Conservation (phyloP, 2,113 vertebrate genomes). For the Gymnobelideus leadbeateri region DNA sequence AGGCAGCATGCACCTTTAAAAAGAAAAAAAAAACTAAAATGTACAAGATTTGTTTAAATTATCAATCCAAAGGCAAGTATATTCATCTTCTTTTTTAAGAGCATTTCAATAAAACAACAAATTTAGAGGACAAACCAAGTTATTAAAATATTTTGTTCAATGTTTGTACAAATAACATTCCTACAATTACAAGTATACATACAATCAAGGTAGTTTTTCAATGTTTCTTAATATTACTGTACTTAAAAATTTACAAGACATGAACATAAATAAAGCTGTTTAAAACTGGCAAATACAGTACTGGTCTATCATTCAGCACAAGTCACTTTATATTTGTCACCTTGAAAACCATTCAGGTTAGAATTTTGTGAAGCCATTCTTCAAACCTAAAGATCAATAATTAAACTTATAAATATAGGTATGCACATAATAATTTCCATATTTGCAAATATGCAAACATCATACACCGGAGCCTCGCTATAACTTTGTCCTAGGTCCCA, state of each 20-base stretch:
- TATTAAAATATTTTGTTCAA: constrained; percentile 89
- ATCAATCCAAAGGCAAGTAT: constrained; percentile 81
- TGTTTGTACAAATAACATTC: constrained; percentile 88
- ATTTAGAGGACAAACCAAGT: constrained; percentile 84
- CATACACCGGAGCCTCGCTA: constrained; percentile 69
- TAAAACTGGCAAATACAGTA: constrained; percentile 93
- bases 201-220: constrained; percentile 86
- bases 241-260: constrained; percentile 91
- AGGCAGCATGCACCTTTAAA: constrained; percentile 86
- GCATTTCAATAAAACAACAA: constrained; percentile 82
- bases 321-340: constrained; percentile 79
- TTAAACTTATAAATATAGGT: constrained; percentile 77
- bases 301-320: constrained; percentile 87
- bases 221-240: constrained; percentile 83
- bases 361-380: constrained; percentile 80
- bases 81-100: constrained; percentile 75
- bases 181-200: constrained; percentile 90
- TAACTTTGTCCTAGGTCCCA: constrained; percentile 49
- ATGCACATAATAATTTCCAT: constrained; percentile 78
- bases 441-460: constrained; percentile 77
- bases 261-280: constrained; percentile 95
- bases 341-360: constrained; percentile 82
- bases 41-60: constrained; percentile 82
- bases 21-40: constrained; percentile 82
- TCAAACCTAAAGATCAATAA: constrained; percentile 81